Conservation (phyloP, 2,113 vertebrate species). For the Ceuthmochares aereus region DNA sequence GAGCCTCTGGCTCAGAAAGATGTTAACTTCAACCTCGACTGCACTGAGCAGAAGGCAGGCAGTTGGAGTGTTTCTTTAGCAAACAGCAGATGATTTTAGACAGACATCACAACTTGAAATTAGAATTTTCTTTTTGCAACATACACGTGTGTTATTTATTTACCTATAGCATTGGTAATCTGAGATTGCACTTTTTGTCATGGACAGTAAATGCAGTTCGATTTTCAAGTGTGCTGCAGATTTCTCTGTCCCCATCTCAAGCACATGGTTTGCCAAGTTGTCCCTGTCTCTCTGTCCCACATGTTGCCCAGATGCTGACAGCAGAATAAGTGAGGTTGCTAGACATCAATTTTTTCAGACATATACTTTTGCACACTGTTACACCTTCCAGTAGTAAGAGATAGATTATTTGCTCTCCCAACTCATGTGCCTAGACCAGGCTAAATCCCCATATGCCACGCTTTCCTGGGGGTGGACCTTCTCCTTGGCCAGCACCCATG, state of each 20-base stretch:
- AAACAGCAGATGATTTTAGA: neutral
- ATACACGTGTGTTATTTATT: neutral
- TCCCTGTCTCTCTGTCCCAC: neutral
- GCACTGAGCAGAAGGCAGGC: neutral
- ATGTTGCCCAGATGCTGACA: neutral
- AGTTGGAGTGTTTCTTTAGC: neutral
- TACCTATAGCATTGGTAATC: neutral
- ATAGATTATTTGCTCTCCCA: neutral
- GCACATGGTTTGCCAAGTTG: neutral
- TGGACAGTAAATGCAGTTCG: accelerated
- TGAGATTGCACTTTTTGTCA: neutral
- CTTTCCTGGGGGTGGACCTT: accelerated
- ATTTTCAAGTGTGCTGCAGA: neutral
- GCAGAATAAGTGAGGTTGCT: neutral
- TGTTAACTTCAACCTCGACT: neutral
- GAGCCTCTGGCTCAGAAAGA: conserved; percentile 2
- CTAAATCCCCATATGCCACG: neutral
- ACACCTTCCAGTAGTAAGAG: neutral
- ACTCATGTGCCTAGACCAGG: neutral
- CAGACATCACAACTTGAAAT: neutral
- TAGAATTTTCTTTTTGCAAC: neutral
- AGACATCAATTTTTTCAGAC: neutral
- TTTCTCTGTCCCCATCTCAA: neutral
- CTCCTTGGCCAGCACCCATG: accelerated
- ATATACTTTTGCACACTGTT: neutral